Conservation (phyloP, 1,140 invertebrate species). For the Seison nebaliae region DNA sequence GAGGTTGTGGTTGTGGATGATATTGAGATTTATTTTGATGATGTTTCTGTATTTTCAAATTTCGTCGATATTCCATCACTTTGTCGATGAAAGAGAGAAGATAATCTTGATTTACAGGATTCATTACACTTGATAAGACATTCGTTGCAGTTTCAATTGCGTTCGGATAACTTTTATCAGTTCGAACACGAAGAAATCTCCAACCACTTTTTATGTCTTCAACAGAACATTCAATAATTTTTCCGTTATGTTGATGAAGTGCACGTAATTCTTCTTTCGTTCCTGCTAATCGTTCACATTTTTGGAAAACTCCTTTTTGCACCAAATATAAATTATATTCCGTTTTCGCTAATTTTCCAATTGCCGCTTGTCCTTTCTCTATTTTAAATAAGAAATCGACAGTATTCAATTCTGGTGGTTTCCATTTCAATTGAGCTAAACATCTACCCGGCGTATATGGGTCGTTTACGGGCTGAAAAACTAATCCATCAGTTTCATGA, state of each 20-base stretch:
- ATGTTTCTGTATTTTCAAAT: no score
- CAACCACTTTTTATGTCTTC: slow-evolving; percentile 41
- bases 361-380: slow-evolving; percentile 31
- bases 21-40: no score
- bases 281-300: slow-evolving; percentile 37
- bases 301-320: neutral
- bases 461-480: slow-evolving; percentile 70
- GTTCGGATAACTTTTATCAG: slow-evolving; percentile 88
- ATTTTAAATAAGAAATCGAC: slow-evolving; percentile 78
- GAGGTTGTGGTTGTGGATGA: no score
- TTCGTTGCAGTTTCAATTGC: slow-evolving; percentile 47
- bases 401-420: slow-evolving; percentile 66
- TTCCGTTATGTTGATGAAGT: slow-evolving; percentile 51
- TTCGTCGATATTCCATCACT: no score
- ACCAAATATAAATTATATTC: neutral
- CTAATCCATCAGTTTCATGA: slow-evolving; percentile 86
- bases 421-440: slow-evolving; percentile 77
- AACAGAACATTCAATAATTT: slow-evolving; percentile 67
- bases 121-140: slow-evolving; percentile 21
- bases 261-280: slow-evolving; percentile 46
- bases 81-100: no score
- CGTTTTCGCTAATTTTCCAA: neutral
- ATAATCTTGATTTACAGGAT: neutral
- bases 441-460: slow-evolving; percentile 55
- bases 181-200: slow-evolving; percentile 79